Percentiles rank a stretch among this genome's conserved stretches.
These are phyloP conservation scores for Ceratoteleas bidentatus DNA, from an alignment of 1,140 invertebrate genomes.

Conservation along the genomic window DNA sequence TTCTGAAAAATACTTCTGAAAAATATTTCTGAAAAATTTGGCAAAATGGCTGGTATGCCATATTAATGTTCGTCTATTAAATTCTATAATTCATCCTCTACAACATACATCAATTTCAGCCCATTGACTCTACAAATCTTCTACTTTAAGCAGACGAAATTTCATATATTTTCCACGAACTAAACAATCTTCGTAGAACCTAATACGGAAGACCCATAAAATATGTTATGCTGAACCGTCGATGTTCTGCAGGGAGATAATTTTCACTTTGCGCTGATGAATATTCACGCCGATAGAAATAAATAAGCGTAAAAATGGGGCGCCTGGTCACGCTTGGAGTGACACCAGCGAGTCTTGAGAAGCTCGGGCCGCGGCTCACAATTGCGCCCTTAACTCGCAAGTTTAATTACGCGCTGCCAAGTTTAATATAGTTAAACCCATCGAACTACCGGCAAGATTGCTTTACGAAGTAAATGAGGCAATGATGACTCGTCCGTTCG, in stretches of 20 bases:
- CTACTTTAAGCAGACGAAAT: not conserved
- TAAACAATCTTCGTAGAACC: constrained; percentile 7
- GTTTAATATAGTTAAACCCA: constrained; percentile 77
- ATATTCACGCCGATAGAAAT: constrained; percentile 45
- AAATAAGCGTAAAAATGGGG: constrained; percentile 57
- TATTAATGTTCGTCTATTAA: too few relatives aligned
- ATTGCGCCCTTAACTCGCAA: constrained; percentile 61
- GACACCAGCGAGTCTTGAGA: constrained; percentile 27
- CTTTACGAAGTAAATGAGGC: constrained; percentile 80
- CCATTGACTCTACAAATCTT: too few relatives aligned
- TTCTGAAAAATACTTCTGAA: too few relatives aligned
- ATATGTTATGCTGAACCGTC: constrained; percentile 44
- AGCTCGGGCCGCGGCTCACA: constrained; percentile 28
- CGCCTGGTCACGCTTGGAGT: constrained; percentile 49
- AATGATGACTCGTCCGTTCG: constrained; percentile 79
- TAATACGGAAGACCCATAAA: constrained; percentile 39
- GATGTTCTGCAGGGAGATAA: constrained; percentile 49
- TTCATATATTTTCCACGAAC: not conserved
- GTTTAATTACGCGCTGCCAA: constrained; percentile 76
- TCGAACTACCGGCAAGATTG: constrained; percentile 76
- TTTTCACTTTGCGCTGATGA: constrained; percentile 49
- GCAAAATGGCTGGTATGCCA: too few relatives aligned
- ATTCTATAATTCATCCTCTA: too few relatives aligned
- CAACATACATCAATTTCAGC: too few relatives aligned
- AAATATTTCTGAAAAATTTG: too few relatives aligned